phyloP scores from a whole-genome alignment of 2,888 invertebrate genomes.

The Ormyrus labotus region DNA sequence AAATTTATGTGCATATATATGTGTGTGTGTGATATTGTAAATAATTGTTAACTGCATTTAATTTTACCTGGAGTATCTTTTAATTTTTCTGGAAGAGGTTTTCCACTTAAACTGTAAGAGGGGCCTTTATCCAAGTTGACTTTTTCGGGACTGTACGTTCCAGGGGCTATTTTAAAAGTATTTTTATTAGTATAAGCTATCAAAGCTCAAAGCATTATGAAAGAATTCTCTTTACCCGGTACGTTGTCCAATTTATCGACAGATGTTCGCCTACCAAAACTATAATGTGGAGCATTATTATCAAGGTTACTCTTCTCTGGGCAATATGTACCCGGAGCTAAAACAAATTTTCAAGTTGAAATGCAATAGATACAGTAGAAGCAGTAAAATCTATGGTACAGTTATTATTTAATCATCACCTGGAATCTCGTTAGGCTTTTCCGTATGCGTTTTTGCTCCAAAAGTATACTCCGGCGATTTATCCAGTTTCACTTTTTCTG shows the following conservation, averaged over 20 bases:
- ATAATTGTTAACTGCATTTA: too few relatives aligned
- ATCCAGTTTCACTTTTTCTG: slow-evolving; percentile 79
- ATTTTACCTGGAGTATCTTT: slow-evolving; percentile 60
- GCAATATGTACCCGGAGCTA: slow-evolving; percentile 78
- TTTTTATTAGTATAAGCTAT: background rate
- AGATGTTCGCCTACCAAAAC: slow-evolving; percentile 79
- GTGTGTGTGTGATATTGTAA: too few relatives aligned
- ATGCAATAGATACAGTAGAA: too few relatives aligned
- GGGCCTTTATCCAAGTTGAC: slow-evolving; percentile 65
- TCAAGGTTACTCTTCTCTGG: slow-evolving; percentile 78
- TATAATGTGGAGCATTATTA: slow-evolving; percentile 77
- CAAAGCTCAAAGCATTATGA: background rate
- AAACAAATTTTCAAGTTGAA: background rate
- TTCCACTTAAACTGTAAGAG: slow-evolving; percentile 63
- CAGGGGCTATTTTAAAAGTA: slow-evolving; percentile 62
- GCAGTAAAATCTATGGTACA: background rate
- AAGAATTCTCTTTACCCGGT: slow-evolving; percentile 35
- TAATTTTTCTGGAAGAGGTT: slow-evolving; percentile 59
- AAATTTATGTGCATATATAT: too few relatives aligned
- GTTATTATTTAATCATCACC: slow-evolving; percentile 67
- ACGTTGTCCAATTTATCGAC: slow-evolving; percentile 73
- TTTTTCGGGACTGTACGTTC: slow-evolving; percentile 69
- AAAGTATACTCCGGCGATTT: slow-evolving; percentile 80
- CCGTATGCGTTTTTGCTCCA: slow-evolving; percentile 77
- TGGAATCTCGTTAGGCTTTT: slow-evolving; percentile 78